Percentiles rank a stretch among this genome's conserved stretches.
phyloP scores from a whole-genome alignment of 2,113 vertebrate species.

The Uropsilus gracilis region DNA sequence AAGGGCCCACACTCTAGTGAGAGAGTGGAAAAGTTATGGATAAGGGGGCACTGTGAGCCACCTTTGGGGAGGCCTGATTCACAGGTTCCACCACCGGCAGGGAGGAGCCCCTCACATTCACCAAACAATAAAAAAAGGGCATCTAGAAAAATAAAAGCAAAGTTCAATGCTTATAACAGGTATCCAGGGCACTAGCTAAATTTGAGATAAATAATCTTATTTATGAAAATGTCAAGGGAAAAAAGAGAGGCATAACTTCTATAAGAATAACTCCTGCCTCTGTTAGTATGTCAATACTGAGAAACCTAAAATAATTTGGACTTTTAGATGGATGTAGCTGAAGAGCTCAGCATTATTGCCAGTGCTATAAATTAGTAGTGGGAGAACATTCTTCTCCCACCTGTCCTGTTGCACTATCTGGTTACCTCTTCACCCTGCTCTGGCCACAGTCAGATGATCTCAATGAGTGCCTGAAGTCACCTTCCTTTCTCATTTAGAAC shows the following conservation, averaged over 20 bases:
- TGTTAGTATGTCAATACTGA: slow-evolving; percentile 64
- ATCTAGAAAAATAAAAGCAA: slow-evolving; percentile 41
- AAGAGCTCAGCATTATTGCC: slow-evolving; percentile 25
- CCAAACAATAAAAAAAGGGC: neutral
- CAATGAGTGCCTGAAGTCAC: neutral
- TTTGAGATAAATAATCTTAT: slow-evolving; percentile 84
- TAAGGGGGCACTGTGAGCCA: fast-evolving
- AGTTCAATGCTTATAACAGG: slow-evolving; percentile 76
- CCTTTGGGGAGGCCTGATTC: neutral
- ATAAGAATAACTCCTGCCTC: slow-evolving; percentile 73
- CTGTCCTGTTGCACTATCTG: neutral
- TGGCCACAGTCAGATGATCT: neutral
- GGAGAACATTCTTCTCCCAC: neutral
- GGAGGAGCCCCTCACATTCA: no score
- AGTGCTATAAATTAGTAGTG: slow-evolving; percentile 67
- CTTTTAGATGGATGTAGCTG: slow-evolving; percentile 68
- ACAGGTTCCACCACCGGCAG: no score
- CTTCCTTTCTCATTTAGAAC: slow-evolving; percentile 29
- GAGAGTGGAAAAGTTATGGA: neutral
- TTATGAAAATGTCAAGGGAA: slow-evolving; percentile 82
- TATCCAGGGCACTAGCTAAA: slow-evolving; percentile 75
- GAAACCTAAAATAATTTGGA: slow-evolving; percentile 72
- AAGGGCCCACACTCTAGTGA: neutral
- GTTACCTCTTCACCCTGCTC: slow-evolving; percentile 48
- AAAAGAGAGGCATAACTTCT: slow-evolving; percentile 77